Percentiles rank a stretch among this genome's conserved stretches.
These are phyloP conservation scores for Camelus bactrianus DNA, from an alignment of 2,113 vertebrate species.

Conservation along the genomic window DNA sequence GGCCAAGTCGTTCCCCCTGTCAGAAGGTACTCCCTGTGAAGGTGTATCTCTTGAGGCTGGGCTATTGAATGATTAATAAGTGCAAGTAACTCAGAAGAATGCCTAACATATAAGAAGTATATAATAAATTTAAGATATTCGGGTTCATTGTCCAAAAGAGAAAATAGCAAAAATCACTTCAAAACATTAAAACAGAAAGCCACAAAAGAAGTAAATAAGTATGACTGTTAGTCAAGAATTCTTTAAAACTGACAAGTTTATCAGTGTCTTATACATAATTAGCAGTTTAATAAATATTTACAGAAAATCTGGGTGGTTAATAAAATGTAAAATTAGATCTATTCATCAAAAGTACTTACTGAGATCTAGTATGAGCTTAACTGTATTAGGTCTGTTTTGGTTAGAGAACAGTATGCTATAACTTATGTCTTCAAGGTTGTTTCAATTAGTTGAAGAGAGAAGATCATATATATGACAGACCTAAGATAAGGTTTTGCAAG, in stretches of 20 bases:
- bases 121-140: not conserved
- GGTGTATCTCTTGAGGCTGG: not conserved
- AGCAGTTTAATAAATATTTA: not conserved
- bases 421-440: not conserved
- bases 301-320: not conserved
- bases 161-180: not conserved
- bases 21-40: not conserved
- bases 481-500: not conserved
- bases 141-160: not conserved
- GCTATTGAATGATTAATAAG: not conserved
- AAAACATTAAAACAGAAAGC: not conserved
- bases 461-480: not conserved
- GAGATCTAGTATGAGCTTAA: not conserved
- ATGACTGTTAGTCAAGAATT: not conserved
- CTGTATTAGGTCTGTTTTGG: not conserved
- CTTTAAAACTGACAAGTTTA: not conserved
- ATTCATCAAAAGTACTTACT: not conserved
- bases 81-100: slow-evolving; percentile 16
- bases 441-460: not conserved
- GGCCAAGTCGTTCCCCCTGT: not conserved
- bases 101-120: not conserved
- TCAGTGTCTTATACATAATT: not conserved
- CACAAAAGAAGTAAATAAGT: not conserved
- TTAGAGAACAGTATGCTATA: not conserved
- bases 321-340: slow-evolving; percentile 13